Evolutionary conservation across 2,888 invertebrate species (phyloP).

Genomic region (Dryadula phaetusa): DNA sequence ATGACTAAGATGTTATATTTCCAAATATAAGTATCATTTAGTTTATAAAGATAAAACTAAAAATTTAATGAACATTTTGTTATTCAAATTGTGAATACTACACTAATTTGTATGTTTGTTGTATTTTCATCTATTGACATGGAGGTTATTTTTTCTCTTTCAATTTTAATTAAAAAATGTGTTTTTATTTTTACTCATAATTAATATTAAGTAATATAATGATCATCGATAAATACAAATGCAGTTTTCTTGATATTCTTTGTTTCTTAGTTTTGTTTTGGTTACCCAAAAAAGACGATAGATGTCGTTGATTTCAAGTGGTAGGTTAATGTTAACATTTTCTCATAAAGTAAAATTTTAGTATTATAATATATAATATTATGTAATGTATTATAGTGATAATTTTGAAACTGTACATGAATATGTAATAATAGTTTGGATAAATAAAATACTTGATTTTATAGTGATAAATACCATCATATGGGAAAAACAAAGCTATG

Average conservation of each 20-base stretch:
- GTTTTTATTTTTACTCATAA: slow-evolving; percentile 28
- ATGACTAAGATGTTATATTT: not conserved
- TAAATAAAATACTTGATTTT: too few relatives aligned
- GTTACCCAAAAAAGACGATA: not conserved
- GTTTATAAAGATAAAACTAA: not conserved
- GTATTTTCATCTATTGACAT: slow-evolving; percentile 13
- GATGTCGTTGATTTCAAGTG: not conserved
- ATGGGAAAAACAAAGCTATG: too few relatives aligned
- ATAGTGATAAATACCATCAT: too few relatives aligned
- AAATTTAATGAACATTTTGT: not conserved
- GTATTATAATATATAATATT: too few relatives aligned
- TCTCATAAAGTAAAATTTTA: too few relatives aligned
- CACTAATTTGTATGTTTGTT: slow-evolving; percentile 5
- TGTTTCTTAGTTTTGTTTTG: not conserved
- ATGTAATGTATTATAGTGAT: too few relatives aligned
- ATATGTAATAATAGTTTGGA: too few relatives aligned
- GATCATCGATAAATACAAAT: slow-evolving; percentile 7
- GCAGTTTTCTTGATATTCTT: slow-evolving; percentile 3
- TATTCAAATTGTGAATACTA: not conserved
- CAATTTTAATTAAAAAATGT: slow-evolving; percentile 1
- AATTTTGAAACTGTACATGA: too few relatives aligned
- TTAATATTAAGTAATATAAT: slow-evolving; percentile 19
- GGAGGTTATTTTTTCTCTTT: slow-evolving; percentile 6
- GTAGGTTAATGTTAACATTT: too few relatives aligned
- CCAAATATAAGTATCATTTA: not conserved